Evolutionary conservation across 1,140 invertebrate species (phyloP).

Genomic region (Homalodisca vitripennis): DNA sequence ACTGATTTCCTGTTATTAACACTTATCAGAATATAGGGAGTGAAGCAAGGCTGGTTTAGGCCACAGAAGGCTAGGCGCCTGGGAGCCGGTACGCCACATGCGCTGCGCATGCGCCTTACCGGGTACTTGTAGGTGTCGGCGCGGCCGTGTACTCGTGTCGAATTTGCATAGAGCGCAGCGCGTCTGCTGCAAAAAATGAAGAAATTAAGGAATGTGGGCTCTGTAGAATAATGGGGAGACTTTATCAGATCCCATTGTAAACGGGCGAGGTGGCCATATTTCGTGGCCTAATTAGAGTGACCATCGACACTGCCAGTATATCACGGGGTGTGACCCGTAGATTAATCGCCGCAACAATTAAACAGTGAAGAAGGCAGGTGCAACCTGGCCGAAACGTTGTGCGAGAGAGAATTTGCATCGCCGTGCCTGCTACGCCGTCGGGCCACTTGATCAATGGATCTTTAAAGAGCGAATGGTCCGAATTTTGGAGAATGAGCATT

Average conservation of each 20-base stretch:
- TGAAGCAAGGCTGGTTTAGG: too few relatives aligned
- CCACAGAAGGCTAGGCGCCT: too few relatives aligned
- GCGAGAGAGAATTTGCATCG: too few relatives aligned
- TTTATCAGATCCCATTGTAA: slow-evolving; percentile 27
- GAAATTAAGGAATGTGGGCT: slow-evolving; percentile 25
- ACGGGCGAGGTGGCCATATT: slow-evolving; percentile 12
- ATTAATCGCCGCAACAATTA: slow-evolving; percentile 23
- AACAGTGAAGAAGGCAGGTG: slow-evolving; percentile 12
- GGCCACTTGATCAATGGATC: too few relatives aligned
- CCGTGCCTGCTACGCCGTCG: too few relatives aligned
- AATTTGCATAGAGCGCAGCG: slow-evolving; percentile 10
- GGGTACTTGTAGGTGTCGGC: slow-evolving; percentile 13
- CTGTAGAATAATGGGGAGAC: slow-evolving; percentile 15
- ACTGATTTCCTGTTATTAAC: too few relatives aligned
- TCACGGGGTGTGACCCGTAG: background rate
- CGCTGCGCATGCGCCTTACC: background rate
- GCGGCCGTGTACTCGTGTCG: slow-evolving; percentile 11
- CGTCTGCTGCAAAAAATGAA: slow-evolving; percentile 20
- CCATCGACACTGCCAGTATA: background rate
- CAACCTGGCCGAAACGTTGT: slow-evolving; percentile 6
- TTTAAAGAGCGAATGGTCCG: too few relatives aligned
- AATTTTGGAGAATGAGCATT: too few relatives aligned
- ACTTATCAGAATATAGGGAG: too few relatives aligned
- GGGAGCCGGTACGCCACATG: too few relatives aligned
- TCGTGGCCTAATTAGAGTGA: slow-evolving; percentile 20